Percentiles rank a stretch among this genome's conserved stretches.
These are phyloP conservation scores for Myodes glareolus DNA, from an alignment of 2,113 vertebrate species.

Conservation along the genomic window DNA sequence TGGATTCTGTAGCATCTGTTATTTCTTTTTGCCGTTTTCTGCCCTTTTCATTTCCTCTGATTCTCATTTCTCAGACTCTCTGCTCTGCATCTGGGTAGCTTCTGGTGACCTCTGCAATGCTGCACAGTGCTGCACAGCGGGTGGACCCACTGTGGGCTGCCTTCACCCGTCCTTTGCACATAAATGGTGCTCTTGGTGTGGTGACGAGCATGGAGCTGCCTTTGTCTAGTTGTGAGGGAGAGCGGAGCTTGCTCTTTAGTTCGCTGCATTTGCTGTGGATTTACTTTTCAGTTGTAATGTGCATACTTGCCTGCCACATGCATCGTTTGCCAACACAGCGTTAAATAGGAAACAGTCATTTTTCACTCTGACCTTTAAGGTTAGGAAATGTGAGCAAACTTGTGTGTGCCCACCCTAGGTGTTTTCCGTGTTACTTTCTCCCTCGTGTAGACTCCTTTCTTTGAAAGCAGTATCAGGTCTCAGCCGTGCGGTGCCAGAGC, in stretches of 20 bases:
- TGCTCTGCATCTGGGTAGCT: neutral
- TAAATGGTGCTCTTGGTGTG: neutral
- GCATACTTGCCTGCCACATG: neutral
- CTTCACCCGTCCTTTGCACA: neutral
- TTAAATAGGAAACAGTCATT: constrained; percentile 9
- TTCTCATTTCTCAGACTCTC: neutral
- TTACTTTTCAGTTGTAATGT: constrained; percentile 30
- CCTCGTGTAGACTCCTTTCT: neutral
- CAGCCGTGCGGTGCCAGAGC: neutral
- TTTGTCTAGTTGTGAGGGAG: neutral
- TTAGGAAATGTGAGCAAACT: neutral
- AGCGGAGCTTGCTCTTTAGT: neutral
- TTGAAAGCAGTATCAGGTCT: neutral
- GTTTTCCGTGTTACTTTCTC: neutral
- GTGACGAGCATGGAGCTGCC: neutral
- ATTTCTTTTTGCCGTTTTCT: neutral
- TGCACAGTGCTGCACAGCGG: neutral
- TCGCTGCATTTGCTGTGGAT: neutral
- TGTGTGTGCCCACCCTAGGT: neutral
- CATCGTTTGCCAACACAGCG: neutral
- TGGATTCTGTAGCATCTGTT: neutral
- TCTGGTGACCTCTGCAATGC: neutral
- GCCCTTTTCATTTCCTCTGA: neutral
- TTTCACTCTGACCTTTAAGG: neutral
- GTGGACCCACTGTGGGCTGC: no score